Base-by-base conservation (phyloP, 2,888 invertebrate species). In the Pammene aurita region DNA sequence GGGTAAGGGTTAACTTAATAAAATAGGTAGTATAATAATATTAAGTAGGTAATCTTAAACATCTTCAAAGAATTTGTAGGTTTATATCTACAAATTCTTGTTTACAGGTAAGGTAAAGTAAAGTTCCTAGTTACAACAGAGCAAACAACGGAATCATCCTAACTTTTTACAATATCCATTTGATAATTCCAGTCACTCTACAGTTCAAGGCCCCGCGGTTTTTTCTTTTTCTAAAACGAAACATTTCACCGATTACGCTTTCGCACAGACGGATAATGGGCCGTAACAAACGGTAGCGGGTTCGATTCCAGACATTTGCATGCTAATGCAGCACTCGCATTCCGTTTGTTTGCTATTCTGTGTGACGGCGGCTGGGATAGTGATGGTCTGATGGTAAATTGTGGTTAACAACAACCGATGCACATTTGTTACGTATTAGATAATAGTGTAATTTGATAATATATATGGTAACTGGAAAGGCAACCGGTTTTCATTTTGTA, bases 291-390 rank as follows among this genome's bases (percentile, higher is more conserved):
- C 42, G 42, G 66, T 58, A 58, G 58, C 42, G 58, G 54, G 42
- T 66, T 66, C 66, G 66, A 66, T 60, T 44, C 66, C 54, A 18
- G 38, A 60, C 61, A 62, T 67, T 62, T 54, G 55, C 67, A 67
- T 67, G 67, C 61, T 67, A 67, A 67, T 67, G 67, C 55, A n/a
- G 26, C 26, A 41, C 55, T 67, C 60, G 61, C 55, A 50, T 67
- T 67, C 61, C 67, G 67, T 62, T 62, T 67, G 67, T 62, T 55
- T 56, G 56, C 38, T 54, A 66, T 66, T 66, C 66, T 42, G 50
- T 66, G 58, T 66, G 52, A 44, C 54, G 38, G 26, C 10, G 50
- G 48, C 18, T 14, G 18, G 56, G 50, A 13, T 48, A 41, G 52
- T 34, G 52, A 50, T 16, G 42, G 60, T 54, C 54, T 54, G 54